Percentiles rank a stretch among this genome's conserved stretches.
phyloP scores from a whole-genome alignment of 2,797 vertebrate species.

The Sylvia borin region DNA sequence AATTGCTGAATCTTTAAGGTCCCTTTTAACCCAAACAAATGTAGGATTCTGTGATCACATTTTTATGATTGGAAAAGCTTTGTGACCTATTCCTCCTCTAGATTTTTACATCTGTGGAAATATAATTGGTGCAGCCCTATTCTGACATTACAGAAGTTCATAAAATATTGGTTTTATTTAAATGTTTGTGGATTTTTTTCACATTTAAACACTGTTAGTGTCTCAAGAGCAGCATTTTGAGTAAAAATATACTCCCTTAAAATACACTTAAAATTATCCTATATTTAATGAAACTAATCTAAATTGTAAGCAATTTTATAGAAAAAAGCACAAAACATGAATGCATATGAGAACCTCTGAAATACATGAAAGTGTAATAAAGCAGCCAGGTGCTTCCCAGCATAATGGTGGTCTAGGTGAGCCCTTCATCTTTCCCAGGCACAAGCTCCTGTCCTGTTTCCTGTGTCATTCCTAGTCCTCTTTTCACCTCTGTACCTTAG shows the following conservation, averaged over 20 bases:
- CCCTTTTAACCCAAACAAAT: background rate
- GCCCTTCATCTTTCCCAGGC: background rate
- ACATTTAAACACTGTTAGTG: background rate
- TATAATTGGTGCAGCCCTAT: background rate
- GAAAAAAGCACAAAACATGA: background rate
- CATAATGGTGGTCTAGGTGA: background rate
- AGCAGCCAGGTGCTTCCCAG: background rate
- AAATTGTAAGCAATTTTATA: background rate
- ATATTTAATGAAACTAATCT: background rate
- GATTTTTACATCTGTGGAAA: background rate
- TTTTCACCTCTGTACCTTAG: background rate
- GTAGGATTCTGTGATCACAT: background rate
- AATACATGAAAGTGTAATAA: background rate
- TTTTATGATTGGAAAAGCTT: background rate
- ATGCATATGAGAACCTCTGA: background rate
- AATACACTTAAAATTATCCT: background rate
- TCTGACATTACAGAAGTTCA: background rate
- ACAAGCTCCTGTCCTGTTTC: background rate
- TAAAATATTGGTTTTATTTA: background rate
- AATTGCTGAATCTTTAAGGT: conserved; percentile 10
- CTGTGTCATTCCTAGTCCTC: background rate
- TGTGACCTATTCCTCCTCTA: background rate
- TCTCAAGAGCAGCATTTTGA: background rate
- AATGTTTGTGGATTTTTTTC: background rate
- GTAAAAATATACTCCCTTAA: background rate